phyloP scores from a whole-genome alignment of 2,797 vertebrate species.

The Sebastes minor region DNA sequence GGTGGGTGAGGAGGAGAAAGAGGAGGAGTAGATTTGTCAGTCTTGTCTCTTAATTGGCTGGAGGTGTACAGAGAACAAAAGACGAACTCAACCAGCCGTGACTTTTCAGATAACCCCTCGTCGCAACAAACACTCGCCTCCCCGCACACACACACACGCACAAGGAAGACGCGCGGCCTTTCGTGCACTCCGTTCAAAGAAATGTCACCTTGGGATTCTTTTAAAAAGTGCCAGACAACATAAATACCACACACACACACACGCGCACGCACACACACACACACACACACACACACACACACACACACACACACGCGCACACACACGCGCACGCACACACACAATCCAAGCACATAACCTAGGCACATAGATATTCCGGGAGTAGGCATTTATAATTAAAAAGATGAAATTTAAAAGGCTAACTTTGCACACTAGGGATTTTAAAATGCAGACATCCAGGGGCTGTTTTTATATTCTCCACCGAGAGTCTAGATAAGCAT shows the following conservation, averaged over 20 bases:
- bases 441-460: slow-evolving; percentile 66
- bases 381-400: slow-evolving; percentile 60
- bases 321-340: no score
- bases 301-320: slow-evolving; percentile 18
- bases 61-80: slow-evolving; percentile 71
- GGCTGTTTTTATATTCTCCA: slow-evolving; percentile 59
- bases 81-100: slow-evolving; percentile 75
- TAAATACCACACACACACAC: slow-evolving; percentile 43
- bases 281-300: slow-evolving; percentile 14
- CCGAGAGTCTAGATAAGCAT: slow-evolving; percentile 50
- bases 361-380: slow-evolving; percentile 27
- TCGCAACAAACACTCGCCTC: slow-evolving; percentile 30
- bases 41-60: slow-evolving; percentile 79
- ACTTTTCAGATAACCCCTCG: slow-evolving; percentile 69
- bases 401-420: slow-evolving; percentile 49
- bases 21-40: slow-evolving; percentile 75
- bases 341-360: background rate
- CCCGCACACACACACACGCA: background rate
- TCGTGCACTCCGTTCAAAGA: slow-evolving; percentile 60
- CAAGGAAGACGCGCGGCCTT: slow-evolving; percentile 31
- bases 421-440: slow-evolving; percentile 55
- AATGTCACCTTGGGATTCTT: slow-evolving; percentile 76
- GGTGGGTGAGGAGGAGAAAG: slow-evolving; percentile 27
- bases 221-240: slow-evolving; percentile 53
- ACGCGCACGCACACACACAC: slow-evolving; percentile 13